These are phyloP conservation scores for Hydrotaea cyrtoneurina DNA, from an alignment of 2,888 invertebrate species.

Conservation along the genomic window DNA sequence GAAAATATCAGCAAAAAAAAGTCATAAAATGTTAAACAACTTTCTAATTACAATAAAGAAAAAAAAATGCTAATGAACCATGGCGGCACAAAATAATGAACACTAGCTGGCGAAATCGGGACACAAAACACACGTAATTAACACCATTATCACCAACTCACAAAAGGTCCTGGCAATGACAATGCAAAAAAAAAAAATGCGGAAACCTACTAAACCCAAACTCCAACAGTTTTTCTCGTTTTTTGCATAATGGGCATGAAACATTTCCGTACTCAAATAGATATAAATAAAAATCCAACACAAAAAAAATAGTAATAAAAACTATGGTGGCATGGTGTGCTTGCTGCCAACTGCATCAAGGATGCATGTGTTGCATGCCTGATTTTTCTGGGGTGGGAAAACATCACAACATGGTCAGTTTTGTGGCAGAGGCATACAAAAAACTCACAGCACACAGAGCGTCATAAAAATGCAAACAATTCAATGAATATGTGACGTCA, in stretches of 20 bases:
- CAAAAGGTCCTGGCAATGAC: background rate
- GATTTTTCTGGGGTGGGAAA: background rate
- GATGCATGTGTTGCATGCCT: background rate
- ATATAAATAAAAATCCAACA: background rate
- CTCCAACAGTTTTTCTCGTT: too few relatives aligned
- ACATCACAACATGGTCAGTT: background rate
- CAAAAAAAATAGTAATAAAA: background rate
- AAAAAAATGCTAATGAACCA: constrained; percentile 50
- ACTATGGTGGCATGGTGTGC: background rate
- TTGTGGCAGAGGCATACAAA: background rate
- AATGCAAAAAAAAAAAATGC: background rate
- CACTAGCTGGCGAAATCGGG: background rate
- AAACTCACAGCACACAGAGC: background rate
- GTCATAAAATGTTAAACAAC: constrained; percentile 56
- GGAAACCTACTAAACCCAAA: background rate
- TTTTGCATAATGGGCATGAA: constrained; percentile 7
- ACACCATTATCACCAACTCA: background rate
- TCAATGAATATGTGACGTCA: background rate
- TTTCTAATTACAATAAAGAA: constrained; percentile 35
- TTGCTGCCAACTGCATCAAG: too few relatives aligned
- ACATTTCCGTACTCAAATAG: too few relatives aligned
- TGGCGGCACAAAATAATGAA: constrained; percentile 21
- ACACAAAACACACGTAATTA: constrained; percentile 4
- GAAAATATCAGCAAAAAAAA: constrained; percentile 8
- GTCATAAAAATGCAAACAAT: background rate